Evolutionary conservation across 2,113 vertebrate species (phyloP).

Genomic region (Climacteris rufus): DNA sequence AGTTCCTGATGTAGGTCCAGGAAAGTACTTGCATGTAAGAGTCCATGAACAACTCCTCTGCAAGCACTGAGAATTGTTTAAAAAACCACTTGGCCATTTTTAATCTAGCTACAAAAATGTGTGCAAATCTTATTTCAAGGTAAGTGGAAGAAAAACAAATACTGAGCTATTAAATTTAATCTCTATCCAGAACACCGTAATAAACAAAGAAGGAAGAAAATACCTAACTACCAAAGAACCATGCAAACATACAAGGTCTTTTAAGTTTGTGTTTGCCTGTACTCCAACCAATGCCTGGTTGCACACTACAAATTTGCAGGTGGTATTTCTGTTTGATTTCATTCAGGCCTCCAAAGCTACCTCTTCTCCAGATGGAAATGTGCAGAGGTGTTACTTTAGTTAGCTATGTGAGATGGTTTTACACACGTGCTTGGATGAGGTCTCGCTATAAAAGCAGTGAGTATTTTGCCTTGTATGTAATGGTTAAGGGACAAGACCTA

Average conservation of each 20-base stretch:
- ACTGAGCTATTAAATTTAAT: neutral
- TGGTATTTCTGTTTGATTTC: neutral
- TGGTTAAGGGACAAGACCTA: neutral
- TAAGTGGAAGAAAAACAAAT: neutral
- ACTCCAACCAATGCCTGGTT: neutral
- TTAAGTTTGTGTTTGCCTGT: neutral
- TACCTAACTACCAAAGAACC: neutral
- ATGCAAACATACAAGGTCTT: neutral
- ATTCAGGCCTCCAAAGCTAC: neutral
- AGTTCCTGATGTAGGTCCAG: neutral
- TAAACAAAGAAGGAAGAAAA: neutral
- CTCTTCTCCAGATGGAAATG: neutral
- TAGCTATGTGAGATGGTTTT: neutral
- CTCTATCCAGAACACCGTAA: neutral
- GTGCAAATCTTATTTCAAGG: conserved; percentile 12
- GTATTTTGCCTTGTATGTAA: neutral
- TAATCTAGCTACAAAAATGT: conserved; percentile 6
- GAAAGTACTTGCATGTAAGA: neutral
- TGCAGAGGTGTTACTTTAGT: neutral
- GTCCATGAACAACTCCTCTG: neutral
- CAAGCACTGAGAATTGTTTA: neutral
- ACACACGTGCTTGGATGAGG: neutral
- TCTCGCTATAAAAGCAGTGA: neutral
- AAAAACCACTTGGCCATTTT: neutral
- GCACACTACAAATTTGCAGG: neutral